These are phyloP conservation scores for Salvelinus fontinalis DNA, from an alignment of 2,113 vertebrate species.

Conservation along the genomic window DNA sequence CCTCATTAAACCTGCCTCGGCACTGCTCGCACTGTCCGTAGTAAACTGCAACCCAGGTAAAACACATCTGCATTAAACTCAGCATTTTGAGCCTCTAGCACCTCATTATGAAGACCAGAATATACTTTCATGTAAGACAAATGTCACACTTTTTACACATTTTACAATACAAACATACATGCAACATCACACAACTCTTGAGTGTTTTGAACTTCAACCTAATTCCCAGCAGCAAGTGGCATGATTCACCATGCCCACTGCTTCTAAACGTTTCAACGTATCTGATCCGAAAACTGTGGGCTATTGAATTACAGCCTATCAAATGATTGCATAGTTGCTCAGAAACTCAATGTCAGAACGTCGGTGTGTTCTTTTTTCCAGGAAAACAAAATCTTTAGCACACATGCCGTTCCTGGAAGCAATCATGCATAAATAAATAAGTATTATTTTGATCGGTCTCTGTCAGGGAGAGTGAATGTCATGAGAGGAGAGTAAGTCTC, in stretches of 20 bases:
- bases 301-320: constrained; percentile 53
- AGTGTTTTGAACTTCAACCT: constrained; percentile 44
- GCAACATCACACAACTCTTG: constrained; percentile 1
- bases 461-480: constrained; percentile 58
- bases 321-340: constrained; percentile 59
- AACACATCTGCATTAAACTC: neutral
- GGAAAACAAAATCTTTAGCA: constrained; percentile 51
- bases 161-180: constrained; percentile 23
- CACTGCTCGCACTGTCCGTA: neutral
- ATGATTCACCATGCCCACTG: constrained; percentile 19
- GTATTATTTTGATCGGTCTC: constrained; percentile 64
- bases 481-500: constrained; percentile 25
- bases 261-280: constrained; percentile 42
- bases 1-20: constrained; percentile 2
- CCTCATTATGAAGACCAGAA: constrained; percentile 3
- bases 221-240: constrained; percentile 44
- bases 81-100: neutral
- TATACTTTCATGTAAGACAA: constrained; percentile 14
- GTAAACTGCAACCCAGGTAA: neutral
- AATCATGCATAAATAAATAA: constrained; percentile 65
- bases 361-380: constrained; percentile 48
- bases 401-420: constrained; percentile 63
- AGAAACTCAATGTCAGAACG: constrained; percentile 60
- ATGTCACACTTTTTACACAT: constrained; percentile 14
- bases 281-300: constrained; percentile 50